Evolutionary conservation across 2,113 vertebrate genomes (phyloP), one percentile per base, ranked within the genome.

Genomic region (Gasterosteus aculeatus): DNA sequence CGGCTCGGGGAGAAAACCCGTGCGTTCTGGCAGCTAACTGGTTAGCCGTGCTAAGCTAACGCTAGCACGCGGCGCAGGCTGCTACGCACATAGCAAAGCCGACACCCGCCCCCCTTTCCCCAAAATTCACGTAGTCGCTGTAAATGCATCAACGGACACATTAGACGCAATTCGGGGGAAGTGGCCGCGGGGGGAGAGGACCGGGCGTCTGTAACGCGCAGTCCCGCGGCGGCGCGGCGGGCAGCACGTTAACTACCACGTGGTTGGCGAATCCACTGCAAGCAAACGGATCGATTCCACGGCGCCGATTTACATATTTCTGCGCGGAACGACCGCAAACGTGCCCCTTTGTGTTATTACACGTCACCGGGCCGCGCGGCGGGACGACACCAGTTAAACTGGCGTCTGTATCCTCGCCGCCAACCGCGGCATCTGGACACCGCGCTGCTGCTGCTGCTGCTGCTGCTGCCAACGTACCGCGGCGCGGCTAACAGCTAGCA

Each of bases 191-290:
- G 5, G 8, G 8, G 51, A 2, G 0, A 7, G 0, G 16, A 44
- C 60, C 0, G 6, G 57, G 16, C 1, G 41, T 70, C 47, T 38
- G 11, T 62, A 63, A 65, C 69, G 14, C 33, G 67, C 53, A 54
- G 7, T 78, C 64, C 66, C 10, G 19, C 29, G 56, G 62, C 46
- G 35, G 53, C 3, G 77, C 69, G 39, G 72, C 58, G 72, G 83
- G 63, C 75, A 81, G 57, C 84, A 76, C 77, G 72, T 74, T 88
- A 63, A 85, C 83, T 75, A 93, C 92, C 92, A 93, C 92, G 92
- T 93, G 92, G 88, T 93, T 84, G 81, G 4, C 81, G 62, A 26
- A 65, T 77, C 69, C 46, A 66, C 66, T 80, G 67, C 75, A 88
- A 73, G 39, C 59, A 56, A 80, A 85, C 67, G 84, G 76, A 79